Conservation (phyloP, 64 coral and sea anemone genomes). For the Montipora capricornis region DNA sequence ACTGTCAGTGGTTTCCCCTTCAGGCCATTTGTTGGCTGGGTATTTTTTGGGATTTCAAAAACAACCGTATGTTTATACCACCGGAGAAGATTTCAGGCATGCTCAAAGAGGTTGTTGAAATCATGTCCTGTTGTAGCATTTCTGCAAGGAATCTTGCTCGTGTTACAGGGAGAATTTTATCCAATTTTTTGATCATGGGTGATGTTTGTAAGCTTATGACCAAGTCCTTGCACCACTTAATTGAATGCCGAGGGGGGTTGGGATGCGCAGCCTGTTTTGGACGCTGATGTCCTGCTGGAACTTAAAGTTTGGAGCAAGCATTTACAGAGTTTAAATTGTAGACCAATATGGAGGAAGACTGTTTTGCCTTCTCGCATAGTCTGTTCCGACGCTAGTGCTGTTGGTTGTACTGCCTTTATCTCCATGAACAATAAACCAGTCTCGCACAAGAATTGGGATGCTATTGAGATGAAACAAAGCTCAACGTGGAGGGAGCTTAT, state of each 20-base stretch:
- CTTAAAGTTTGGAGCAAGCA: slow-evolving; percentile 38
- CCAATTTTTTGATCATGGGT: slow-evolving; percentile 40
- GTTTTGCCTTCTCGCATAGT: slow-evolving; percentile 13
- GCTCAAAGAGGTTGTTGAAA: neutral
- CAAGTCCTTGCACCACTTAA: slow-evolving; percentile 21
- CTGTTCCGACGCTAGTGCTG: neutral
- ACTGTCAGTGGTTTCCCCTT: slow-evolving; percentile 10
- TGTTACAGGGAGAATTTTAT: slow-evolving; percentile 20
- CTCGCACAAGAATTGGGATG: slow-evolving; percentile 44
- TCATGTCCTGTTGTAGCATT: neutral
- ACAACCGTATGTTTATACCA: slow-evolving; percentile 1
- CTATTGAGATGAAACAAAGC: neutral
- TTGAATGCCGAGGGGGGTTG: slow-evolving; percentile 15
- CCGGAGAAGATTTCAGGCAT: slow-evolving; percentile 21
- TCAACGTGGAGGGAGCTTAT: too few relatives aligned
- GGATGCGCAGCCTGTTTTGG: slow-evolving; percentile 15
- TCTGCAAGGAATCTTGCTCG: slow-evolving; percentile 22
- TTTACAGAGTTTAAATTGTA: slow-evolving; percentile 27
- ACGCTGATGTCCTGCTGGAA: slow-evolving; percentile 13
- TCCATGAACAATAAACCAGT: slow-evolving; percentile 22
- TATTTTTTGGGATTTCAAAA: slow-evolving; percentile 24
- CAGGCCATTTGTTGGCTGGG: slow-evolving; percentile 25
- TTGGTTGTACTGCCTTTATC: neutral
- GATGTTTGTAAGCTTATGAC: slow-evolving; percentile 32
- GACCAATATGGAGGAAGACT: slow-evolving; percentile 1